Conservation (phyloP, 2,113 vertebrate genomes). For the Nettapus auritus region DNA sequence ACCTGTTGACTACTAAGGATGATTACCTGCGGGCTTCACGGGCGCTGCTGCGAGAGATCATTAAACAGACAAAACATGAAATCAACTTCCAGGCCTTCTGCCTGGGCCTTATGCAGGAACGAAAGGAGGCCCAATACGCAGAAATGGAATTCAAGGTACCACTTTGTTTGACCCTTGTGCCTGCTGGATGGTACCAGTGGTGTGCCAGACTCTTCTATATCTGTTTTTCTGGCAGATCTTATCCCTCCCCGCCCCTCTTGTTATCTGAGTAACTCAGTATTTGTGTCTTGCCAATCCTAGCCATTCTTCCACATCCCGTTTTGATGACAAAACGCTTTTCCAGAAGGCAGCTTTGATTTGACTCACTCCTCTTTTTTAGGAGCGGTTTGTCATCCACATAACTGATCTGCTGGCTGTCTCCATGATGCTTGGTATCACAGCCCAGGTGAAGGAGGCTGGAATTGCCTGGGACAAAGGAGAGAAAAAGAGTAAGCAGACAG, state of each 20-base stretch:
- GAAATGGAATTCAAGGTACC: constrained; percentile 98
- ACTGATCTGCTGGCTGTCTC: constrained; percentile 95
- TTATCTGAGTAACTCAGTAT: background rate
- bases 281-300: background rate
- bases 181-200: background rate
- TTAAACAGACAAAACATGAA: constrained; percentile 98
- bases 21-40: constrained; percentile 94
- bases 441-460: constrained; percentile 97
- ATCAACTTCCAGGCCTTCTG: constrained; percentile 99
- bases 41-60: constrained; percentile 94
- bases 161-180: background rate
- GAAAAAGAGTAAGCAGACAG: constrained; percentile 88
- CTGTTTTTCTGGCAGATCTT: background rate
- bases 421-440: constrained; percentile 99
- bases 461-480: constrained; percentile 99
- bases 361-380: constrained; percentile 71
- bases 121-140: constrained; percentile 88
- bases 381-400: constrained; percentile 96
- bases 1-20: constrained; percentile 93
- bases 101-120: constrained; percentile 96
- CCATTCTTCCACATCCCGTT: background rate
- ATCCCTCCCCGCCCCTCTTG: background rate
- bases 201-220: background rate
- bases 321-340: background rate
- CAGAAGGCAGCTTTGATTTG: background rate